Conservation (phyloP, 2,113 vertebrate genomes). For the Menura novaehollandiae region DNA sequence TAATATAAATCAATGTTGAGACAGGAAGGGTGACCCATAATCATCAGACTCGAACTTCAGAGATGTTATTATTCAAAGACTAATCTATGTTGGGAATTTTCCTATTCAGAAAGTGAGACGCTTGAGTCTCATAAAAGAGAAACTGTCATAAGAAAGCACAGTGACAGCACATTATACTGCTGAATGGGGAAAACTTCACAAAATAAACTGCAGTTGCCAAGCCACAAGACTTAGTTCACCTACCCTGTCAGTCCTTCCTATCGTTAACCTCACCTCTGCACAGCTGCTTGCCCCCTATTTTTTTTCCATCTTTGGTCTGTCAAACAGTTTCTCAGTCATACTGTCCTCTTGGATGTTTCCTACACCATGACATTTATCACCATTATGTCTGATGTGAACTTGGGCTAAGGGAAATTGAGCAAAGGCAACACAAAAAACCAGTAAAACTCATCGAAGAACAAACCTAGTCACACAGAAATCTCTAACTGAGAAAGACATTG, state of each 20-base stretch:
- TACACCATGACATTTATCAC: not conserved
- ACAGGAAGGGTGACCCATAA: constrained; percentile 16
- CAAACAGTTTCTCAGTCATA: not conserved
- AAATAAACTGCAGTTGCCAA: constrained; percentile 29
- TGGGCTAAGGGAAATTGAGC: not conserved
- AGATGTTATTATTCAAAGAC: not conserved
- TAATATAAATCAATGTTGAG: constrained; percentile 30
- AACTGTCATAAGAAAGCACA: not conserved
- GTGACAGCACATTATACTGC: not conserved
- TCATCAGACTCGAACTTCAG: not conserved
- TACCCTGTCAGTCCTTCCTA: constrained; percentile 1
- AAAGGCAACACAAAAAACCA: not conserved
- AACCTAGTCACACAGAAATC: not conserved
- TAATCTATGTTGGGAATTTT: constrained; percentile 22
- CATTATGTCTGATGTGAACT: not conserved
- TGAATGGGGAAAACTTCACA: not conserved
- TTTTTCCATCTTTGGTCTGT: not conserved
- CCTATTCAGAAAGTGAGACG: not conserved
- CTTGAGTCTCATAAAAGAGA: not conserved
- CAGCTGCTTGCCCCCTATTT: not conserved
- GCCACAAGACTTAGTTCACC: not conserved
- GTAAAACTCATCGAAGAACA: not conserved
- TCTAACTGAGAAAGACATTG: not conserved
- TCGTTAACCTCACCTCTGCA: not conserved
- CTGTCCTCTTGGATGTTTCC: not conserved